Percentiles rank a stretch among this genome's conserved stretches.
Conservation (phyloP, 1,140 invertebrate genomes). For the Apocrypta bakeri region DNA sequence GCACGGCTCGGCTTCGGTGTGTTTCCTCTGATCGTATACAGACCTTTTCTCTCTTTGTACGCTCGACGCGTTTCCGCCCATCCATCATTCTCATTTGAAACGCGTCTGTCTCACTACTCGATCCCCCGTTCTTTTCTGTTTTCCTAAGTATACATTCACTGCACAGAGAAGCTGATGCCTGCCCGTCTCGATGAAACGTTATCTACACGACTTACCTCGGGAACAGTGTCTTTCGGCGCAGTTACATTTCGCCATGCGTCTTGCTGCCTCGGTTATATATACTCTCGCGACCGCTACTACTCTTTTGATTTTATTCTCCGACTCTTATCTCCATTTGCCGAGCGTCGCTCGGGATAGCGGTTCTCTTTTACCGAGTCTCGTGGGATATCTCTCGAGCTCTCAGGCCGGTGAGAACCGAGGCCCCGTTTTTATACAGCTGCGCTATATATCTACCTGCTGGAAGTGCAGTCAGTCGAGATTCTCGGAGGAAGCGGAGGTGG, state of each 20-base stretch:
- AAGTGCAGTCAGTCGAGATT: not conserved
- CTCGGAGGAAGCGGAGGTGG: not conserved
- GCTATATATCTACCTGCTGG: not conserved
- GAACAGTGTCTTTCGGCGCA: not conserved
- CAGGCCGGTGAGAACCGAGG: too few species aligned
- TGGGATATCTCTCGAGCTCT: too few species aligned
- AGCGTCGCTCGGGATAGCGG: constrained; percentile 1
- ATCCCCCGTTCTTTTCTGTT: too few species aligned
- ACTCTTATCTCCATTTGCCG: constrained; percentile 37
- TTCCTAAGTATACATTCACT: too few species aligned
- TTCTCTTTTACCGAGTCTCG: not conserved
- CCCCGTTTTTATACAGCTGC: constrained; percentile 10
- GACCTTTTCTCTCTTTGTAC: constrained; percentile 42
- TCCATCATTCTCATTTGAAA: constrained; percentile 22
- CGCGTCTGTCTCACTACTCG: constrained; percentile 3
- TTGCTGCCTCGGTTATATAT: not conserved
- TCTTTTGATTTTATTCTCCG: not conserved
- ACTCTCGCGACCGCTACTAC: not conserved
- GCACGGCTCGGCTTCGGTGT: constrained; percentile 13
- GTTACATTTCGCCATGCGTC: not conserved
- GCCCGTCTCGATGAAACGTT: too few species aligned
- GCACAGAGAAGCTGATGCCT: too few species aligned
- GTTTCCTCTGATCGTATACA: constrained; percentile 12
- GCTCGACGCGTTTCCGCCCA: too few species aligned
- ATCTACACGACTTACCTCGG: too few species aligned